Percentiles rank a stretch among this genome's conserved stretches.
Evolutionary conservation across 2,888 invertebrate species (phyloP).

Genomic region (Amphipoea lucens): DNA sequence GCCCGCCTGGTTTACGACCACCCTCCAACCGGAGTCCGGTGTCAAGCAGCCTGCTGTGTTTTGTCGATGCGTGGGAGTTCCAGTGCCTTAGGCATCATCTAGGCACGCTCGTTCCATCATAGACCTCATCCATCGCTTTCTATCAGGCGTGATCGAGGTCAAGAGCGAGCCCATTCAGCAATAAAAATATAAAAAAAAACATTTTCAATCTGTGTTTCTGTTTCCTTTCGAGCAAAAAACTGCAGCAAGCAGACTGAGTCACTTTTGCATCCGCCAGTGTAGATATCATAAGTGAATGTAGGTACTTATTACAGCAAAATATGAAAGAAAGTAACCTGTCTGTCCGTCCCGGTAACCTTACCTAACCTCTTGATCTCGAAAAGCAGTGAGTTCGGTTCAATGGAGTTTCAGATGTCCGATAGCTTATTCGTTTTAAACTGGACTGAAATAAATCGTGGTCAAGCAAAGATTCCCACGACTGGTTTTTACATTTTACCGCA

Average conservation of each 20-base stretch:
- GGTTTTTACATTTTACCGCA: constrained; percentile 1
- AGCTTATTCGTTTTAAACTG: background rate
- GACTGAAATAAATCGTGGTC: background rate
- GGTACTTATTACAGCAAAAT: constrained; percentile 26
- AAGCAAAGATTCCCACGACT: background rate
- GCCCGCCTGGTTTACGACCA: too few species aligned
- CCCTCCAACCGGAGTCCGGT: too few species aligned
- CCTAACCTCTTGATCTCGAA: constrained; percentile 52
- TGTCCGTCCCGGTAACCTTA: constrained; percentile 47
- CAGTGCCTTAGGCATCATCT: too few species aligned
- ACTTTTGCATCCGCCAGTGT: constrained; percentile 9
- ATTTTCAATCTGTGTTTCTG: background rate
- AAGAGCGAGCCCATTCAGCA: too few species aligned
- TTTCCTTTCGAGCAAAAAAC: background rate
- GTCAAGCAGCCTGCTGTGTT: too few species aligned
- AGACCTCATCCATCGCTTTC: too few species aligned
- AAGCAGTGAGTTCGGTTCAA: constrained; percentile 22
- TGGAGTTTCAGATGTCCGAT: constrained; percentile 30
- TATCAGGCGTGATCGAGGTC: too few species aligned
- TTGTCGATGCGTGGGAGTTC: too few species aligned
- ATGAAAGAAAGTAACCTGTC: constrained; percentile 52
- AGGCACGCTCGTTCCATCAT: too few species aligned
- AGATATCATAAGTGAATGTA: constrained; percentile 23
- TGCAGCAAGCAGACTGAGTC: background rate
- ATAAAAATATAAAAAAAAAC: background rate